Evolutionary conservation across 1,140 invertebrate species (phyloP).

Genomic region (Littorina saxatilis): DNA sequence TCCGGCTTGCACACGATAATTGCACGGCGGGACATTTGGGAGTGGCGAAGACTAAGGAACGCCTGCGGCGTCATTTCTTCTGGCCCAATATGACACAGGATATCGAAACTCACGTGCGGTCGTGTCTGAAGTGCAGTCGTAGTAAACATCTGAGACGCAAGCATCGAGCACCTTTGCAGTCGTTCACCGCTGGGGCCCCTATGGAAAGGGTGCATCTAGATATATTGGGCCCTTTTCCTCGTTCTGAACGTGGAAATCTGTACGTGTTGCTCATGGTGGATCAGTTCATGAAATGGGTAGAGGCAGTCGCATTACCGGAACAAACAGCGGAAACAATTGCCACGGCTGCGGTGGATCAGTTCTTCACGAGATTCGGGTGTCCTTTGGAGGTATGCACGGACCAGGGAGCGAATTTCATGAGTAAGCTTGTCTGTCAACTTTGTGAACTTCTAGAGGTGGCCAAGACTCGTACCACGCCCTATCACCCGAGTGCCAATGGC

Average conservation of each 20-base stretch:
- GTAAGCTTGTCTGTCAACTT: conserved; percentile 28
- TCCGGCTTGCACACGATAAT: too few relatives aligned
- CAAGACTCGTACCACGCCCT: conserved; percentile 49
- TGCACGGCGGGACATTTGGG: neutral
- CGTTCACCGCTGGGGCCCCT: neutral
- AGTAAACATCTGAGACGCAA: neutral
- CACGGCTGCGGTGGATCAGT: neutral
- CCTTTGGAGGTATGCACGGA: conserved; percentile 10
- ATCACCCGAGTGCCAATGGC: conserved; percentile 47
- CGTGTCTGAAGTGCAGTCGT: neutral
- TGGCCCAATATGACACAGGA: neutral
- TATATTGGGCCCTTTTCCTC: neutral
- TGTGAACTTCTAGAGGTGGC: conserved; percentile 37
- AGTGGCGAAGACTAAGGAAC: conserved; percentile 1
- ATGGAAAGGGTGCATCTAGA: conserved; percentile 10
- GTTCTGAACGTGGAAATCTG: neutral
- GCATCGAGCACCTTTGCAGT: neutral
- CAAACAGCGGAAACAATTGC: neutral
- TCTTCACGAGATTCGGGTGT: neutral
- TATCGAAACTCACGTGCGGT: neutral
- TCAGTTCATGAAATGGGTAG: neutral
- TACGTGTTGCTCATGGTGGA: neutral
- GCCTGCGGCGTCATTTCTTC: neutral
- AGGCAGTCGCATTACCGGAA: neutral
- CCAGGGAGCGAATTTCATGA: conserved; percentile 40